Evolutionary conservation across 2,113 vertebrate genomes (phyloP), one percentile per base, ranked within the genome.

Genomic region (Isurus oxyrinchus): DNA sequence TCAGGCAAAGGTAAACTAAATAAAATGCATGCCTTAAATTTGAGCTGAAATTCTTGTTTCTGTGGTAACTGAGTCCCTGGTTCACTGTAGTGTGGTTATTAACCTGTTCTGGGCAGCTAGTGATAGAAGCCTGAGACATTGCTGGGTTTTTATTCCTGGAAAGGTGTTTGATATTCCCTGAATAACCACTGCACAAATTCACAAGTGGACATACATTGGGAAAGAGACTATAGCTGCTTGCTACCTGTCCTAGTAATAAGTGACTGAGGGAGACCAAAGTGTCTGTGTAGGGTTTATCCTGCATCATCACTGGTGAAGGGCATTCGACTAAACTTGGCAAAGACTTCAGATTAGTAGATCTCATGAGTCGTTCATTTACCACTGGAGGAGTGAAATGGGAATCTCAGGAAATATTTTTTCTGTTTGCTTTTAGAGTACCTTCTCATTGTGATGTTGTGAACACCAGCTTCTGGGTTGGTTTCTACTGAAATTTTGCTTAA

Each of bases 1-100:
- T 55, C 94, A 95, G 94, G 94, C 67, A 95, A 72, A 95, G 67
- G 66, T 95, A 95, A 95, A 95, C 67, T 19, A 95, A 95, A 95
- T 95, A 95, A 95, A 95, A 76, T 95, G 94, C 94, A 95, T 95
- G 94, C 94, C 94, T 95, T 95, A 72, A 95, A 94, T 94, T 95
- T 95, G 44, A 95, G 94, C 66, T 95, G 94, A 95, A 95, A 95
- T 69, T 95, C 94, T 95, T 69, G 94, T 95, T 95, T 95, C 94
- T 95, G 94, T 95, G 94, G 94, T 95, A 72, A 95, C 66, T 95
- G 94, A 95, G 66, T 95, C 66, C 66, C 66, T 95, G 94, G 94
- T 95, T 95, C 94, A 95, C 94, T 95, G 67, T 94, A 40, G n/a
- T 40, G 59, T 95, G 94, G 94, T 95, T 95, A 67, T 72, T 95